Evolutionary conservation across 2,113 vertebrate genomes (phyloP), one percentile per base, ranked within the genome.

Genomic region (Calyptomena viridis): DNA sequence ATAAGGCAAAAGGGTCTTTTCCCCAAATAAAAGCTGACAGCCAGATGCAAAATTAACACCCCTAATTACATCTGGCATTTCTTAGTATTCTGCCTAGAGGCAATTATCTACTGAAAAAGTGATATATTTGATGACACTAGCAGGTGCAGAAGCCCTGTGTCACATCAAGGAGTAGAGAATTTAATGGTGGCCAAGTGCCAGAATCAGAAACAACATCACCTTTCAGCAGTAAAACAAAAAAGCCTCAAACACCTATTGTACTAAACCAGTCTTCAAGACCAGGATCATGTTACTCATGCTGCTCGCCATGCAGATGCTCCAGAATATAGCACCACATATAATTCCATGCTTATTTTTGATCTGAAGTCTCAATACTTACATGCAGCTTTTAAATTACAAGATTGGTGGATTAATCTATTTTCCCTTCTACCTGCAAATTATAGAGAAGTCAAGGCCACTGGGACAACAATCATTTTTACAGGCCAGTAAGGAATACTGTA

Each of bases 21-120:
- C 66, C 14, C 18, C 69, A 95, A 75, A 75, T 20, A 89, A 64
- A 44, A 81, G 27, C 76, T 52, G 52, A 78, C 68, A 95, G 83
- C 23, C 64, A 90, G 73, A 17, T 75, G 79, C 62, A 85, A 96
- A 95, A 93, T 84, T 84, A 90, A 74, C 62, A 68, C 42, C 28
- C 23, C 42, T 81, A 92, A 94, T 75, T 64, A 84, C 71, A 60
- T 25, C 47, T 77, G 77, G 52, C 77, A 72, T 63, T 89, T 88
- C 85, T 90, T 33, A 69, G 22, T 39, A 46, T 75, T 93, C 56
- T 76, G 73, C 50, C 49, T 37, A 73, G 20, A 66, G 73, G 76
- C 64, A 90, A n/a, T 40, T 23, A 46, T 14, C 50, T 78, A 63
- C 47, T 39, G 64, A 91, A 91, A 42, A 91, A 91, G 40, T 4